Evolutionary conservation across 2,113 vertebrate species (phyloP).

Genomic region (Dicentrarchus labrax): DNA sequence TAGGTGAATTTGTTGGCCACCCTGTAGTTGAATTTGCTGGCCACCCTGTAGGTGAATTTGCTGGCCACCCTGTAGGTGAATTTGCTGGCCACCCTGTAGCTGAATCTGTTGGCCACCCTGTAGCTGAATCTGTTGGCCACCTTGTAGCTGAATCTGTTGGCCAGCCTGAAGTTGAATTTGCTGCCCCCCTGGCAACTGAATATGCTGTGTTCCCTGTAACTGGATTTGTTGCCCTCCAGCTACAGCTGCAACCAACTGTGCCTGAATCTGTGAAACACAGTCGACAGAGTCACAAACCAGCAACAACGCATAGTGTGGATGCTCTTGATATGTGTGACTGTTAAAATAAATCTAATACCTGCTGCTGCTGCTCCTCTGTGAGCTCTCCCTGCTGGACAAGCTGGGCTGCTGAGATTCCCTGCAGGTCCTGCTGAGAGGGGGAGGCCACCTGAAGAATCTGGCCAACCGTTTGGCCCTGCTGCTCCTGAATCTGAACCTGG

Average conservation of each 20-base stretch:
- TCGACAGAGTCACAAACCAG: not conserved
- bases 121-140: conserved; percentile 90
- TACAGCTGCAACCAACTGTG: conserved; percentile 92
- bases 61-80: conserved; percentile 89
- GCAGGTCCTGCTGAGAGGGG: conserved; percentile 91
- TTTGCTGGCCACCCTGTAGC: conserved; percentile 71
- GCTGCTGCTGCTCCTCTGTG: conserved; percentile 97
- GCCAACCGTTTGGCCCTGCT: conserved; percentile 87
- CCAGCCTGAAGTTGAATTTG: conserved; percentile 72
- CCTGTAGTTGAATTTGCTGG: conserved; percentile 51
- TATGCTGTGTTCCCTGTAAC: conserved; percentile 76
- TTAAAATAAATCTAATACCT: conserved; percentile 74
- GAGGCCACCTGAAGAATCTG: conserved; percentile 90
- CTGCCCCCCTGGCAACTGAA: conserved; percentile 74
- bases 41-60: conserved; percentile 55
- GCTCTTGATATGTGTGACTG: not conserved
- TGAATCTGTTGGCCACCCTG: conserved; percentile 90
- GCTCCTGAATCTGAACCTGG: conserved; percentile 95
- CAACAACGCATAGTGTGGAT: not conserved
- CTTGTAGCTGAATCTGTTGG: conserved; percentile 65
- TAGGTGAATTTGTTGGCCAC: conserved; percentile 50
- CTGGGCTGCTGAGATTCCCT: conserved; percentile 92
- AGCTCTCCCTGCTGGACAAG: conserved; percentile 92
- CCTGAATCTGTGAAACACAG: conserved; percentile 87
- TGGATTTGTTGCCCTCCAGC: conserved; percentile 84